phyloP scores from a whole-genome alignment of 2,113 vertebrate genomes.

The Semicossyphus pulcher region DNA sequence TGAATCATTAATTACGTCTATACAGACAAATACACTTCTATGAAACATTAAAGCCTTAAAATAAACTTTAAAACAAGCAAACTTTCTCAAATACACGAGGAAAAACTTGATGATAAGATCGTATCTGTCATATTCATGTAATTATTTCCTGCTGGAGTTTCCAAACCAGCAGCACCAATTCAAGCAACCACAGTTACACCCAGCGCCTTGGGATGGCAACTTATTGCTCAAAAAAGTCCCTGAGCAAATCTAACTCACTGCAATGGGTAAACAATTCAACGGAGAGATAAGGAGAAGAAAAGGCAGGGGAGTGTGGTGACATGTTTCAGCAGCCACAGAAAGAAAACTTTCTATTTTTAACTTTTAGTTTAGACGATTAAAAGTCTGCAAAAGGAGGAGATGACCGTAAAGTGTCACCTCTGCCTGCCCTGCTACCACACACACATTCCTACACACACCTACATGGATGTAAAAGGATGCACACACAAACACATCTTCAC shows the following conservation, averaged over 20 bases:
- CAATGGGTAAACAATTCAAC: conserved; percentile 43
- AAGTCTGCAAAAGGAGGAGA: neutral
- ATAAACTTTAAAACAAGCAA: neutral
- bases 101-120: conserved; percentile 22
- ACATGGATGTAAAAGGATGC: neutral
- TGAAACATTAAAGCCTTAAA: neutral
- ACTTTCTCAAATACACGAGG: neutral
- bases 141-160: conserved; percentile 68
- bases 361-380: neutral
- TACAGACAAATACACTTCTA: no score
- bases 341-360: neutral
- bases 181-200: conserved; percentile 67
- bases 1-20: no score
- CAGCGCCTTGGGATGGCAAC: conserved; percentile 69
- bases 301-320: neutral
- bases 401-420: conserved; percentile 9
- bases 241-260: conserved; percentile 27
- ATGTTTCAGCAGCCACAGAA: neutral
- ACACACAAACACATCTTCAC: neutral
- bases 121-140: conserved; percentile 62
- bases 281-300: neutral
- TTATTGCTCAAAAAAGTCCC: conserved; percentile 58
- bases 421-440: neutral
- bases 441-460: conserved; percentile 50
- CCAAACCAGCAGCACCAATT: conserved; percentile 35